Evolutionary conservation across 2,797 vertebrate species (phyloP), one percentile per base, ranked within the genome.

Genomic region (Aselliscus stoliczkanus): DNA sequence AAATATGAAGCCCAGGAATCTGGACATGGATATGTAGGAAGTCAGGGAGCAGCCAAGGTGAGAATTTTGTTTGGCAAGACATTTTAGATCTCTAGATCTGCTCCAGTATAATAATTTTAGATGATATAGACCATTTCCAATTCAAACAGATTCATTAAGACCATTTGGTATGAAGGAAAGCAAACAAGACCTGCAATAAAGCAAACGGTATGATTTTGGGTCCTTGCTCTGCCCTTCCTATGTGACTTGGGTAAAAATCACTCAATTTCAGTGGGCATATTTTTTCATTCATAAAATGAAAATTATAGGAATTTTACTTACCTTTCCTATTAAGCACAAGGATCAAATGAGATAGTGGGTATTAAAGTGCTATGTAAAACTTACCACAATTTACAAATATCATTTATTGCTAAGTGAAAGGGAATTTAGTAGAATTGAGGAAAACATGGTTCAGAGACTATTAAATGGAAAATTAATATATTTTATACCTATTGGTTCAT

Each of bases 401-500:
- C 47, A 81, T 64, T 92, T 90, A 47, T 92, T 96, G 23, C 25
- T 85, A 62, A 82, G 12, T 81, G n/a, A 94, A 34, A 31, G 50
- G 27, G 14, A 11, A 92, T 64, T 86, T 89, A 89, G 20, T 69
- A 20, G 23, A 88, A 54, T 54, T 58, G 18, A 96, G 34, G 67
- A 83, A 79, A 65, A 31, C 56, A 65, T 15, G 52, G 12, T 73
- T 88, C 50, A 70, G 15, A 76, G 60, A 81, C 79, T 80, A 81
- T 83, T 95, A 90, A 96, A 62, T 92, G 13, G 1, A 44, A 96
- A 69, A 94, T 76, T 31, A 93, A 5, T 91, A 47, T 83, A 80
- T 77, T 81, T 80, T 50, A 77, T 96, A 89, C 29, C 23, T 77
- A 1, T 80, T 81, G 54, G 6, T 60, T 87, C 15, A 69, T 31